Evolutionary conservation across 2,797 vertebrate species (phyloP).

Genomic region (Phoxinus dragarum): DNA sequence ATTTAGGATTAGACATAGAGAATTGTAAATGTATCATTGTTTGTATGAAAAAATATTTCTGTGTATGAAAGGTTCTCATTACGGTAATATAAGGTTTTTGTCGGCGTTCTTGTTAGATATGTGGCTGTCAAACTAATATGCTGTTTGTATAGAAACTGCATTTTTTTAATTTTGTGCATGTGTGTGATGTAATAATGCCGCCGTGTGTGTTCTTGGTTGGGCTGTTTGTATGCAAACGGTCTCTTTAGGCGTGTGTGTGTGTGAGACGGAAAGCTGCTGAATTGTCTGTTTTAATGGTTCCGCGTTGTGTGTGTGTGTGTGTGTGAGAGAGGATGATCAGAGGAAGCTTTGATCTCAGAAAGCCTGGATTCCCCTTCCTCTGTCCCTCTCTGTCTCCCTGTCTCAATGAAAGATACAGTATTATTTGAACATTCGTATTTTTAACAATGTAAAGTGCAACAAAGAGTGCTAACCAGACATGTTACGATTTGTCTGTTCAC

Average conservation of each 20-base stretch:
- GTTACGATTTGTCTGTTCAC: neutral
- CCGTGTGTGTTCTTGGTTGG: neutral
- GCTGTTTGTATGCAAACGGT: neutral
- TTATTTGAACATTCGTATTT: constrained; percentile 9
- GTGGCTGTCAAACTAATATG: neutral
- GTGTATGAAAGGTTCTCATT: neutral
- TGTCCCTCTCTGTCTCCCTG: neutral
- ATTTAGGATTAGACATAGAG: neutral
- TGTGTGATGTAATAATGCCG: too few relatives aligned
- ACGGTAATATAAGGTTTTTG: neutral
- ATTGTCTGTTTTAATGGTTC: constrained; percentile 15
- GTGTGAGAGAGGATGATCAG: constrained; percentile 38
- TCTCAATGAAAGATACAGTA: neutral
- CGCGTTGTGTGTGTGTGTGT: constrained; percentile 22
- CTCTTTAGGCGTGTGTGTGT: constrained; percentile 17
- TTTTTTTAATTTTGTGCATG: too few relatives aligned
- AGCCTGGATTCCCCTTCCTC: constrained; percentile 21
- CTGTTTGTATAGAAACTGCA: neutral
- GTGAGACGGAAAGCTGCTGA: neutral
- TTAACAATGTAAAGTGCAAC: neutral
- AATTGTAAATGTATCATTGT: neutral
- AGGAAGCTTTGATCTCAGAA: constrained; percentile 42
- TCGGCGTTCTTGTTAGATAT: neutral
- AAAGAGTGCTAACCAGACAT: neutral
- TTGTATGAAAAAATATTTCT: neutral